A percentile compares a stretch with the other conserved stretches of the same genome.
Evolutionary conservation across 1,140 invertebrate species (phyloP).

Genomic region (Hyphantria cunea): DNA sequence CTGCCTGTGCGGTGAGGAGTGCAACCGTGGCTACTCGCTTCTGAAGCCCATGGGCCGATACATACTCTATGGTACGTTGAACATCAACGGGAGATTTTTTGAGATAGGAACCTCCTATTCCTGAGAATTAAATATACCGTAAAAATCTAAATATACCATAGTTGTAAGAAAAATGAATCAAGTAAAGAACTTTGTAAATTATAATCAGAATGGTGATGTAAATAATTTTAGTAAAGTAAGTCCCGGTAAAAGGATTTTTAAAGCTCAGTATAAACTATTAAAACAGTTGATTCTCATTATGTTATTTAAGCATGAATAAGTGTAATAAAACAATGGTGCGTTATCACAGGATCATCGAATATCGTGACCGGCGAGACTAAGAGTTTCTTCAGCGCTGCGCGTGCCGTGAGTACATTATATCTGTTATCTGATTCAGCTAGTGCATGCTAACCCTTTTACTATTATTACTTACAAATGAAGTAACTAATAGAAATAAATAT

Average conservation of each 20-base stretch:
- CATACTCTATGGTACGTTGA: conserved; percentile 90
- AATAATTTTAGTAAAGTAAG: too few relatives aligned
- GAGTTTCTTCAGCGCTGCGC: conserved; percentile 93
- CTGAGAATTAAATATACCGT: too few relatives aligned
- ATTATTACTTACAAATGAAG: too few relatives aligned
- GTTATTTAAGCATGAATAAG: conserved; percentile 12
- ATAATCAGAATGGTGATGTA: too few relatives aligned
- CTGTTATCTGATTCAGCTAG: conserved; percentile 52
- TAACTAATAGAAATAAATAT: too few relatives aligned
- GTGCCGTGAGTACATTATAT: conserved; percentile 86
- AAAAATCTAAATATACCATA: too few relatives aligned
- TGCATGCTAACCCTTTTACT: neutral
- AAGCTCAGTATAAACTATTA: too few relatives aligned
- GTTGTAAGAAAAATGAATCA: too few relatives aligned
- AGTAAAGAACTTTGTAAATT: too few relatives aligned
- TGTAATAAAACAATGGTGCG: conserved; percentile 42
- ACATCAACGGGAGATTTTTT: conserved; percentile 9
- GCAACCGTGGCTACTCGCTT: conserved; percentile 90
- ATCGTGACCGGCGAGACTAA: conserved; percentile 94
- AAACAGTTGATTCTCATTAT: neutral
- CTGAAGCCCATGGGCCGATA: conserved; percentile 95
- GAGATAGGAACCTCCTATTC: too few relatives aligned
- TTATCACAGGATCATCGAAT: conserved; percentile 87
- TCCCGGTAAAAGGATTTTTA: too few relatives aligned
- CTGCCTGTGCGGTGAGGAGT: conserved; percentile 94